phyloP scores from a whole-genome alignment of 2,888 invertebrate genomes.

The Linnaemya vulpina region DNA sequence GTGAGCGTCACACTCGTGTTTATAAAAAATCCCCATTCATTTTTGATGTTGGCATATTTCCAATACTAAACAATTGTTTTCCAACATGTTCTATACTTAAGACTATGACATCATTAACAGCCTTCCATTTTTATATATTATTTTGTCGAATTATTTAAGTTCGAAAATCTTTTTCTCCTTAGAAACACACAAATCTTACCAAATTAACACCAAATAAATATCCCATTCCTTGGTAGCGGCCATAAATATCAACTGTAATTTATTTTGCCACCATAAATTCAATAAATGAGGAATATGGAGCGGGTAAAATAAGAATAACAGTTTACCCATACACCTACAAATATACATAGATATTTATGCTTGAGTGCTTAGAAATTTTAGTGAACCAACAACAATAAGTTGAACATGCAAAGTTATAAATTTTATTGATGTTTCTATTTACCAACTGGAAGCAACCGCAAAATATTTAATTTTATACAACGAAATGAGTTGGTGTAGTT shows the following conservation, averaged over 20 bases:
- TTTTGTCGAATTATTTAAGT: slow-evolving; percentile 6
- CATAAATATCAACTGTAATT: slow-evolving; percentile 66
- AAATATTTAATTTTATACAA: slow-evolving; percentile 55
- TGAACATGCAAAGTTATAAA: slow-evolving; percentile 79
- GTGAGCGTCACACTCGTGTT: too few species aligned
- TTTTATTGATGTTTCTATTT: slow-evolving; percentile 82
- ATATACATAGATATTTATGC: not conserved
- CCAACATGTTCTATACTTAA: too few species aligned
- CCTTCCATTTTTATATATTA: too few species aligned
- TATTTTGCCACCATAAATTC: slow-evolving; percentile 74
- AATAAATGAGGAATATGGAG: not conserved
- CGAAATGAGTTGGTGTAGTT: not conserved
- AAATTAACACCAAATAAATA: slow-evolving; percentile 70
- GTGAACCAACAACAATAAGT: not conserved
- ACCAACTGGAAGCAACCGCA: slow-evolving; percentile 67
- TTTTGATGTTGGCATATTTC: too few species aligned
- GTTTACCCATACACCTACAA: not conserved
- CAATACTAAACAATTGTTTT: too few species aligned
- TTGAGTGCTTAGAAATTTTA: not conserved
- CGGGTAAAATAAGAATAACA: not conserved
- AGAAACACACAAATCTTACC: slow-evolving; percentile 53
- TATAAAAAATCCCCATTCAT: too few species aligned
- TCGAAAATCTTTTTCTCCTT: slow-evolving; percentile 14
- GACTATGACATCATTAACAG: too few species aligned
- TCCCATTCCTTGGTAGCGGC: slow-evolving; percentile 61